phyloP scores from a whole-genome alignment of 2,113 vertebrate genomes.

The Petaurus breviceps region DNA sequence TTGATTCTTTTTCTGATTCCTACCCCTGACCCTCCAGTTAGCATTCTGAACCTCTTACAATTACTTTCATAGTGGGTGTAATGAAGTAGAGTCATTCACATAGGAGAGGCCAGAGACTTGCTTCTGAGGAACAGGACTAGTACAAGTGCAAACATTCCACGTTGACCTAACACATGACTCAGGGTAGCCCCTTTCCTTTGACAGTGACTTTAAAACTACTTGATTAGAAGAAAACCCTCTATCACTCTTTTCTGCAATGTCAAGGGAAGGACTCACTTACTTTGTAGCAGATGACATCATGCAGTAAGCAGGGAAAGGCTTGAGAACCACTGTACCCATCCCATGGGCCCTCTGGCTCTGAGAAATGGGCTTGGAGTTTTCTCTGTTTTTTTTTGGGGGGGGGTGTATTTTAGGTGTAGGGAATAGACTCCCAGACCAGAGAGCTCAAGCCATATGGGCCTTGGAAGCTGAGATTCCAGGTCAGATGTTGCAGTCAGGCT shows the following conservation, averaged over 20 bases:
- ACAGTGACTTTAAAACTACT: background rate
- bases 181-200: too few species aligned
- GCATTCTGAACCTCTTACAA: background rate
- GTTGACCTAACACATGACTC: too few species aligned
- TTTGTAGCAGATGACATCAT: background rate
- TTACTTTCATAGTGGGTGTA: too few species aligned
- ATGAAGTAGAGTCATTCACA: background rate
- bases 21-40: background rate
- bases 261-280: background rate
- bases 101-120: background rate
- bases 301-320: background rate
- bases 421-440: background rate
- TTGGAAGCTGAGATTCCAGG: background rate
- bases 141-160: too few species aligned
- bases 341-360: background rate
- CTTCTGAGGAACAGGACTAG: background rate
- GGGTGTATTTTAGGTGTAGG: background rate
- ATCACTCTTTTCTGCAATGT: background rate
- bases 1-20: background rate
- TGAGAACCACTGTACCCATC: background rate
- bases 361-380: background rate
- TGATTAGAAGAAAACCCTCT: background rate
- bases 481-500: background rate
- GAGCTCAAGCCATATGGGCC: background rate
- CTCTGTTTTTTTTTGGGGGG: background rate